Base-by-base conservation (phyloP, 2,113 vertebrate genomes). In the Psittacula cyanocephala region DNA sequence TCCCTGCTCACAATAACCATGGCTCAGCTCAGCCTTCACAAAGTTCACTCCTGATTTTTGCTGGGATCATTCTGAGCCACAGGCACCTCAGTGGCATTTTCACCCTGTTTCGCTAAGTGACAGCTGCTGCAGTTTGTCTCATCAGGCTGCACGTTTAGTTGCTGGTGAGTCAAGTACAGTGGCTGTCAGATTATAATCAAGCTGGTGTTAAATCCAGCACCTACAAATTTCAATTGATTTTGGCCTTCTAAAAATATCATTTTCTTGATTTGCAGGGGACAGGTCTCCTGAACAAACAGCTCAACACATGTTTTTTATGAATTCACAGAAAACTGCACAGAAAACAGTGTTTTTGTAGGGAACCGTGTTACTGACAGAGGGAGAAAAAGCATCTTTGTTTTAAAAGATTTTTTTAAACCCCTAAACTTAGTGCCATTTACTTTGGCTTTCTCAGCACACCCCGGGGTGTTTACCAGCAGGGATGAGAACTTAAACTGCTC, bases 111-210 rank as follows among this genome's bases (percentile, higher is more conserved):
- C 74, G 17, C 68, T 64, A 39, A 69, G 25, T 55, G 29, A 13
- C 3, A 4, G 28, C 9, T 88, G 47, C 76, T 65, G 0, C 28
- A 67, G 18, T 6, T 0, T 0, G n/a, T 69, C 46, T 12, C 53
- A 18, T 0, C 3, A 2, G n/a, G 44, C 57, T n/a, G 52, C n/a
- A 27, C 1, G 0, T 77, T 74, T 23, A 78, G 37, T 3, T 59
- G 49, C 18, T 2, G 3, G 19, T 27, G 55, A 83, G 49, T 82
- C n/a, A 41, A 83, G 22, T 23, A 28, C 13, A 27, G 69, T 6
- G 59, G 18, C 35, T 78, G 33, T 64, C 3, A 1, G 43, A 31
- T 81, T 68, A 47, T n/a, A 72, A 37, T n/a, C 39, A 68, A 53
- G 29, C 31, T 80, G 55, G 14, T 62, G 77, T 59, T 55, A 46